Base-by-base conservation (phyloP, 1,140 invertebrate species). In the Bombus sylvicola region DNA sequence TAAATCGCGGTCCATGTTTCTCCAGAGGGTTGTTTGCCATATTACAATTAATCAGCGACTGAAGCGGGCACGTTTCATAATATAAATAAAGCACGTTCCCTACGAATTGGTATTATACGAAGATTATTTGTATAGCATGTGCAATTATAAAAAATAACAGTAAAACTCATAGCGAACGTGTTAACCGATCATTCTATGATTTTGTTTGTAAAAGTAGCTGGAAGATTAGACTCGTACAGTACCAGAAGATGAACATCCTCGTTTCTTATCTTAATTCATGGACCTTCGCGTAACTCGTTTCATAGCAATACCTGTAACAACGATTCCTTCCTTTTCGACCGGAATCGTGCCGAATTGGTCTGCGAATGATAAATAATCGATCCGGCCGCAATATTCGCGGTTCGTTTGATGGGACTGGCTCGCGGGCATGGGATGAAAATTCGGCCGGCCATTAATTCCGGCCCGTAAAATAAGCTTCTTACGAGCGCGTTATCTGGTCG, bases 391-490 rank as follows among this genome's bases (percentile, higher is more conserved):
- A 64, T 41, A 28, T 47, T n/a, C 77, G 62, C 62, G 64, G 41
- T 43, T 28, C 64, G 77, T 69, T 47, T n/a, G 47, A 62, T 6
- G n/a, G n/a, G 73, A 9, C 18, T 39, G 2, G 66, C 15, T 39
- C 31, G 31, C 53, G 74, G 22, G 64, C 2, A 8, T 28, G 10
- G 71, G 73, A 77, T 57, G 66, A 83, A 83, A 77, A 77, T 83
- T 83, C 74, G 75, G 28, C 15, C 74, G 31, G 59, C 47, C 43
- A 41, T 77, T 77, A 68, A 77, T 68, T 77, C 62, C 71, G 5
- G 15, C 18, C 73, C 34, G 64, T 76, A 71, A 85, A 85, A 41
- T 85, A 85, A 85, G 76, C 83, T 80, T 57, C 76, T 85, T 80
- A 81, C 69, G 76, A 43, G 76, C 75, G 64, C 66, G 83, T 74